phyloP scores from a whole-genome alignment of 92 coral and sea anemone species.

The Scolanthus callimorphus region DNA sequence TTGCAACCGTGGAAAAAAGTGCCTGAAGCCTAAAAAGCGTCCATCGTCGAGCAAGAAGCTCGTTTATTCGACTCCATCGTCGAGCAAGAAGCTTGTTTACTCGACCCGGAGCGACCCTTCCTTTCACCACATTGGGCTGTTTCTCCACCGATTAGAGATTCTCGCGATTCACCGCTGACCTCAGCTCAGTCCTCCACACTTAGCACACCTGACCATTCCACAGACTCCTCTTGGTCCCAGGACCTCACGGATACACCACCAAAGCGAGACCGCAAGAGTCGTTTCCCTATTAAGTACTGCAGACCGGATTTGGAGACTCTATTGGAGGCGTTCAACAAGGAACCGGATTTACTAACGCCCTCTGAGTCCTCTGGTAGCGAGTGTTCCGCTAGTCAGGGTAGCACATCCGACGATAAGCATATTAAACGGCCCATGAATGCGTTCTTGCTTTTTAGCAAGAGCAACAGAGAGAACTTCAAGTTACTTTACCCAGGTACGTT shows the following conservation, averaged over 20 bases:
- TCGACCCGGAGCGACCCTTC: background rate
- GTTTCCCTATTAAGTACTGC: background rate
- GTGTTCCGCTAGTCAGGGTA: slow-evolving; percentile 7
- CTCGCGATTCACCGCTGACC: background rate
- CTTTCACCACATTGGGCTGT: background rate
- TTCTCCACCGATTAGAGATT: no score
- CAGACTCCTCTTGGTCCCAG: background rate
- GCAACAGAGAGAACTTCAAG: slow-evolving; percentile 48
- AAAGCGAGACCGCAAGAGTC: background rate
- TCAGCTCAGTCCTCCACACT: background rate
- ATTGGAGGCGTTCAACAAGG: background rate
- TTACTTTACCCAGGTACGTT: slow-evolving; percentile 34
- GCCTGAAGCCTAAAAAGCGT: background rate
- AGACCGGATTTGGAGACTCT: background rate
- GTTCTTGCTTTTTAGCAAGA: slow-evolving; percentile 50
- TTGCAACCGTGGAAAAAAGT: no score
- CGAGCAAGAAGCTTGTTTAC: background rate
- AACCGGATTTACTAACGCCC: slow-evolving; percentile 7
- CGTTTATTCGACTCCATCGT: background rate
- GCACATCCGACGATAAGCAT: slow-evolving; percentile 9
- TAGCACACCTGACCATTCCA: background rate
- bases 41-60: background rate
- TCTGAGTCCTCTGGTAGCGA: slow-evolving; percentile 36
- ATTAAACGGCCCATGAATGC: slow-evolving; percentile 72
- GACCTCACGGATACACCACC: slow-evolving; percentile 1